Percentiles rank a stretch among this genome's conserved stretches.
Evolutionary conservation across 2,797 vertebrate genomes (phyloP).

Genomic region (Strix occidentalis): DNA sequence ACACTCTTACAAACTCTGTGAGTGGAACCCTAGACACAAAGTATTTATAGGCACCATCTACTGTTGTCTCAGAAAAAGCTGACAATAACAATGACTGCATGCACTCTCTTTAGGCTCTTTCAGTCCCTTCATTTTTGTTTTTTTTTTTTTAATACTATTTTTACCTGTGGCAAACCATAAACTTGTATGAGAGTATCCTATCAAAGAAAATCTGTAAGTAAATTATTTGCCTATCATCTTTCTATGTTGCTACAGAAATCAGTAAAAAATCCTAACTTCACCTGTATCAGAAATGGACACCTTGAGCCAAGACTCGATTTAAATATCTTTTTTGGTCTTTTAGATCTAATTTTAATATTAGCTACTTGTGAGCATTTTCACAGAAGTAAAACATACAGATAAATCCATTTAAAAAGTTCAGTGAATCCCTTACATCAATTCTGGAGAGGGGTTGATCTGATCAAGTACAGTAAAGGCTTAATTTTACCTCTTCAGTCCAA

Average conservation of each 20-base stretch:
- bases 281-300: background rate
- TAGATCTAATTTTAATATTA: background rate
- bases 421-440: accelerated
- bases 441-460: background rate
- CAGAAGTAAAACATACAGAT: background rate
- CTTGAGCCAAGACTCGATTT: background rate
- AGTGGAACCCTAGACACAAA: background rate
- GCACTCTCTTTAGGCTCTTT: background rate
- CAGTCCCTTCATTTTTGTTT: background rate
- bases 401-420: background rate
- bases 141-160: background rate
- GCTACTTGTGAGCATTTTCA: background rate
- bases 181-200: background rate
- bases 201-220: background rate
- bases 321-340: background rate
- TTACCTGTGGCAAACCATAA: background rate
- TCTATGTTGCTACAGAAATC: background rate
- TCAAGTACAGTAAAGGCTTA: background rate
- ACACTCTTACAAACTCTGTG: background rate
- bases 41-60: background rate
- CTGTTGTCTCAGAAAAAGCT: background rate
- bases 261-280: background rate
- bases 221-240: background rate
- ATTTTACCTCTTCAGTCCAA: background rate
- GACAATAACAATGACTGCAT: background rate